Conservation (phyloP, 2,113 vertebrate genomes). For the Merops nubicus region DNA sequence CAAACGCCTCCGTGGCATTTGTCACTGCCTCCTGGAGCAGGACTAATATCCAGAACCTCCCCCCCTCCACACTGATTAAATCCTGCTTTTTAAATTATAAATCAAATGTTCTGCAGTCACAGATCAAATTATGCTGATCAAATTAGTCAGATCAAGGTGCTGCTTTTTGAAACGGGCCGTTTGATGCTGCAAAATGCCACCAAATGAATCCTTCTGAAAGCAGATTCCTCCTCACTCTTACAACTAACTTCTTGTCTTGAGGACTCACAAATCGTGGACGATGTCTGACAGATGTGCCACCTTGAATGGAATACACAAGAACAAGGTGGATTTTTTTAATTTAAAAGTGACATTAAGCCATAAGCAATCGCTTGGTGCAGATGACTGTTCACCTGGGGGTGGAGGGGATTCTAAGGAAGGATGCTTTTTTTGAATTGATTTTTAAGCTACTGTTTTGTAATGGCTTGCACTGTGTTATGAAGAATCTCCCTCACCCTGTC, state of each 20-base stretch:
- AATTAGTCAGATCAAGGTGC: background rate
- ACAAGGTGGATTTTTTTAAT: background rate
- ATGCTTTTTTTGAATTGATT: background rate
- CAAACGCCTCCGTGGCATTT: fast-evolving
- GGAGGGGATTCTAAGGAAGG: background rate
- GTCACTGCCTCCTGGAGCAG: background rate
- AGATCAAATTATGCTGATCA: background rate
- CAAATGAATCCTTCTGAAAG: background rate
- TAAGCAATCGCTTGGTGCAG: background rate
- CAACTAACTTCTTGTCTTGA: background rate
- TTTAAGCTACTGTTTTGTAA: background rate
- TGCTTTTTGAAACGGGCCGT: background rate
- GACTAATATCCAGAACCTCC: too few species aligned
- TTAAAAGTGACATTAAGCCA: background rate
- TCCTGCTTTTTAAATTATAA: background rate
- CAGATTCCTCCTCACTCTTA: background rate
- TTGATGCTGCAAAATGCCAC: background rate
- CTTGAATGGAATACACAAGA: background rate
- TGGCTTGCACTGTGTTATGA: background rate
- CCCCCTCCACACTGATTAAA: background rate
- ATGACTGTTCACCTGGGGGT: background rate
- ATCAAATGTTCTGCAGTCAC: background rate
- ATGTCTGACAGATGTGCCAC: background rate
- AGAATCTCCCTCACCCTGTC: background rate
- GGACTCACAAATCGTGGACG: background rate